Conservation (phyloP, 2,113 vertebrate species). For the Sceloporus tristichus region DNA sequence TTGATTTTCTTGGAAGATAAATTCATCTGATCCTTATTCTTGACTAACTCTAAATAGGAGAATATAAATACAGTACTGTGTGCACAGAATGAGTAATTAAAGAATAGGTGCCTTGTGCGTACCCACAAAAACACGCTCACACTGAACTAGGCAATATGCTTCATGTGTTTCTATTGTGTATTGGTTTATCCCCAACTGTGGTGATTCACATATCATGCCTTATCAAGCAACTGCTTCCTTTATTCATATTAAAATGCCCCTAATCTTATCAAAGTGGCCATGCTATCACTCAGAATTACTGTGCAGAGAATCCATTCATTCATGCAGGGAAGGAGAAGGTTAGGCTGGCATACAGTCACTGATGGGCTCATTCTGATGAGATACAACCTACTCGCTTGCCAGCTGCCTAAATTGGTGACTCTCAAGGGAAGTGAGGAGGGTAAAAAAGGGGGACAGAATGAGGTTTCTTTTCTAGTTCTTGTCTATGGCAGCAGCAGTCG, state of each 20-base stretch:
- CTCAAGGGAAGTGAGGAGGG: background rate
- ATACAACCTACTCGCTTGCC: conserved; percentile 17
- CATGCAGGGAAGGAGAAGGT: conserved; percentile 18
- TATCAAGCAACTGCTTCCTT: conserved; percentile 11
- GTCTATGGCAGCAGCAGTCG: background rate
- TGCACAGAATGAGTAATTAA: background rate
- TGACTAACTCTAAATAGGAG: background rate
- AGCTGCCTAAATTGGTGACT: conserved; percentile 17
- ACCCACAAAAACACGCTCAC: background rate
- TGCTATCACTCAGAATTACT: background rate
- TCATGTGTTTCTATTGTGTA: background rate
- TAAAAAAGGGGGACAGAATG: background rate
- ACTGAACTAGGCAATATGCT: background rate
- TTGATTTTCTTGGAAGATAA: background rate
- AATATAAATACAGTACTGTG: background rate
- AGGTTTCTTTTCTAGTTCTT: background rate
- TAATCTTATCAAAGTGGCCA: conserved; percentile 38
- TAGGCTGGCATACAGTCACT: conserved; percentile 11
- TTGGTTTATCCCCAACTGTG: background rate
- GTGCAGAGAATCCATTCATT: conserved; percentile 26
- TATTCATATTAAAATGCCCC: conserved; percentile 36
- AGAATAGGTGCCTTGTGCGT: background rate
- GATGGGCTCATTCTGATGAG: conserved; percentile 22
- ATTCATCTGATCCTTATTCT: background rate
- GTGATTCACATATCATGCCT: conserved; percentile 3